These are phyloP conservation scores for Pontoporia blainvillei DNA, from an alignment of 2,113 vertebrate genomes.

Conservation along the genomic window DNA sequence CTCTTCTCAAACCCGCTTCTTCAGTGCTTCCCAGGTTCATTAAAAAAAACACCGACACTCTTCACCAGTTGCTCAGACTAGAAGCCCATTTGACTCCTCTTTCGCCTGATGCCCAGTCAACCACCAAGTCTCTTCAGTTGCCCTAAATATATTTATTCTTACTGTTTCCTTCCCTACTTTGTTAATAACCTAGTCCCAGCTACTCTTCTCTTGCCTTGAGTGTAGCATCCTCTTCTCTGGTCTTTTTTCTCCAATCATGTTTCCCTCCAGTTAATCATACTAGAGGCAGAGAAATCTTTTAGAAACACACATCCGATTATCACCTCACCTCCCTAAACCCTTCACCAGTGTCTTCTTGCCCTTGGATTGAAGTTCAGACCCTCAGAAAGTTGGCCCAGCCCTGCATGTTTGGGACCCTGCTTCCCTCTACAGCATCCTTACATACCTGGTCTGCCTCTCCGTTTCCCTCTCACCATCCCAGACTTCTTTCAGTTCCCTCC, in stretches of 20 bases:
- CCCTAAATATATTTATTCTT: not conserved
- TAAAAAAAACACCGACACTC: not conserved
- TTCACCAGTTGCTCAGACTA: not conserved
- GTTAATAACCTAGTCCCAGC: not conserved
- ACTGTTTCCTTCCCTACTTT: not conserved
- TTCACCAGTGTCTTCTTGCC: too few species aligned
- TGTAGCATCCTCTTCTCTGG: not conserved
- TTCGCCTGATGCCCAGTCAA: rapidly evolving
- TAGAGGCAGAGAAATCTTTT: not conserved
- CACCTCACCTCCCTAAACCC: rapidly evolving
- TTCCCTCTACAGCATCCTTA: not conserved
- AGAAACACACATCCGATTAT: not conserved
- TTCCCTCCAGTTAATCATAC: not conserved
- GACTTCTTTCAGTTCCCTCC: not conserved
- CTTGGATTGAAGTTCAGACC: not conserved
- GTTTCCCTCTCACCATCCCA: not conserved
- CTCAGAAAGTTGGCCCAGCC: rapidly evolving
- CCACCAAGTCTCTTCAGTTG: not conserved
- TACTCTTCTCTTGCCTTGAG: not conserved
- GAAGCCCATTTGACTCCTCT: not conserved
- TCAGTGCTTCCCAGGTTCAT: not conserved
- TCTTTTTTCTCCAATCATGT: not conserved
- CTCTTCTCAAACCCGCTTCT: not conserved
- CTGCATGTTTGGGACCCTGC: not conserved
- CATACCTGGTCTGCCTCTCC: rapidly evolving